A percentile compares a stretch with the other conserved stretches of the same genome.
Evolutionary conservation across 2,797 vertebrate species (phyloP).

Genomic region (Ibycter americanus): DNA sequence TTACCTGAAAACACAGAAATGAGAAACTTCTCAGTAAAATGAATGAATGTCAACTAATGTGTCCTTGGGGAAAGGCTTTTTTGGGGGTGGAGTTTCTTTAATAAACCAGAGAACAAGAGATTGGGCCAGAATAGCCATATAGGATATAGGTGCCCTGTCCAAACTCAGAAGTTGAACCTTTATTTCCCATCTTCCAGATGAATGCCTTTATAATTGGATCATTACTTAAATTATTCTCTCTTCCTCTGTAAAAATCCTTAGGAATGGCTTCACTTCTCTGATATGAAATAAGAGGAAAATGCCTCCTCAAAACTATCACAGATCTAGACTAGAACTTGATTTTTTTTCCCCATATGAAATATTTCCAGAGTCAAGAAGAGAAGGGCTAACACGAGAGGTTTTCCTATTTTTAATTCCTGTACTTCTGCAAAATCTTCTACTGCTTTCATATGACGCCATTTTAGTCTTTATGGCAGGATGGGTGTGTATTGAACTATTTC

Average conservation of each 20-base stretch:
- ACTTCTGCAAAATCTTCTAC: not conserved
- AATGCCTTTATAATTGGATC: not conserved
- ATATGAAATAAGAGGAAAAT: not conserved
- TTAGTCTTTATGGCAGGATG: not conserved
- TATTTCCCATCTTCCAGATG: not conserved
- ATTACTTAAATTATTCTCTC: not conserved
- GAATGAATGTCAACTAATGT: not conserved
- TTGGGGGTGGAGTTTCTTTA: not conserved
- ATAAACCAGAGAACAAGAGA: not conserved
- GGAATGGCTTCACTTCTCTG: not conserved
- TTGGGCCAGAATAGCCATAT: not conserved
- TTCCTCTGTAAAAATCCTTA: not conserved
- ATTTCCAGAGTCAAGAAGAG: not conserved
- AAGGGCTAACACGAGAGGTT: not conserved
- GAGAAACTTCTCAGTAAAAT: not conserved
- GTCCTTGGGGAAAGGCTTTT: not conserved
- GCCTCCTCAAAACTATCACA: not conserved
- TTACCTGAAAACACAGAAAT: not conserved
- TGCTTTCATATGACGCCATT: not conserved
- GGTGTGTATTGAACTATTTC: not conserved
- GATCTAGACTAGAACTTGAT: not conserved
- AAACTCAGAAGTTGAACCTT: not conserved
- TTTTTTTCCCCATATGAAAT: not conserved
- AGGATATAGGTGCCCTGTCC: not conserved
- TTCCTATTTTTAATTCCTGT: not conserved